phyloP scores from a whole-genome alignment of 2,797 vertebrate species.

The Artibeus lituratus region DNA sequence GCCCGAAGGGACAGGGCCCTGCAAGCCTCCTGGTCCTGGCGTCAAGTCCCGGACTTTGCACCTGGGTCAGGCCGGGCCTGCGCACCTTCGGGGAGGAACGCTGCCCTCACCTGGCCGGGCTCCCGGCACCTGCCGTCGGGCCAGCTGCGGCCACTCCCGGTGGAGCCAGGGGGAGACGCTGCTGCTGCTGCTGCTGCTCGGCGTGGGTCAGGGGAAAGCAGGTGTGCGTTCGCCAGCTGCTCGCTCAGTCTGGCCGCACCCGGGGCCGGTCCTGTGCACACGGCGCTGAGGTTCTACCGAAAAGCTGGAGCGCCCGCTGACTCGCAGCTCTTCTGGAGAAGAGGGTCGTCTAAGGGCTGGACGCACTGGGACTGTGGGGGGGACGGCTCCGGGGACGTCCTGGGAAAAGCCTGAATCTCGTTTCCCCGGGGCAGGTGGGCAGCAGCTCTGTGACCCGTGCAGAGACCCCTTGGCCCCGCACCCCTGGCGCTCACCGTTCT shows the following conservation, averaged over 20 bases:
- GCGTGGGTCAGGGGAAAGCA: no score
- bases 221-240: no score
- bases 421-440: fast-evolving
- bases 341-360: fast-evolving
- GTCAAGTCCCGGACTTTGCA: background rate
- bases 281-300: background rate
- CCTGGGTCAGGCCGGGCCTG: background rate
- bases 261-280: no score
- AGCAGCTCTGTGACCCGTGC: background rate
- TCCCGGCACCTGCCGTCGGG: no score
- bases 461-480: background rate
- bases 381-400: fast-evolving
- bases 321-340: background rate
- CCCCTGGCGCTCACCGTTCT: no score
- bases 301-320: fast-evolving
- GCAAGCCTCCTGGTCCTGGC: no score
- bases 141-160: no score
- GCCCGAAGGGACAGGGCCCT: background rate
- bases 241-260: no score
- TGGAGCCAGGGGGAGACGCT: no score
- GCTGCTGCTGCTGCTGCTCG: background rate
- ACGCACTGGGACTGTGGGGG: fast-evolving
- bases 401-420: fast-evolving
- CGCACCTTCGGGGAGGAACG: no score
- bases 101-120: no score